Conservation (phyloP, 2,888 invertebrate species). For the Anagyrus pseudococci region DNA sequence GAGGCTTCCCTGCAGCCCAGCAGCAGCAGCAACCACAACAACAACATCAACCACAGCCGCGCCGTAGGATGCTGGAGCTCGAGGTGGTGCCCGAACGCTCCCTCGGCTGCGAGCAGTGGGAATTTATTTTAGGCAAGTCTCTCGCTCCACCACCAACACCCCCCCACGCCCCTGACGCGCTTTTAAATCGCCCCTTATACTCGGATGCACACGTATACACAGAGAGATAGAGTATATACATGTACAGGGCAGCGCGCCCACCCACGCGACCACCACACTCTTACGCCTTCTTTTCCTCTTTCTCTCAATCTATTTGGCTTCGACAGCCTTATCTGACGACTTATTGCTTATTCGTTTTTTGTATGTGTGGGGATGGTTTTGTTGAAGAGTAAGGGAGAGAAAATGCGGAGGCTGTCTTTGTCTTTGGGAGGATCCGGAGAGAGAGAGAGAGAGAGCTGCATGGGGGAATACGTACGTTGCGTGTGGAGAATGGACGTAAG, state of each 20-base stretch:
- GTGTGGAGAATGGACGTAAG: neutral
- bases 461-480: neutral
- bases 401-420: neutral
- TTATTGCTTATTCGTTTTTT: no score
- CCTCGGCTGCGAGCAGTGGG: constrained; percentile 97
- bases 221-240: no score
- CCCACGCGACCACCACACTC: neutral
- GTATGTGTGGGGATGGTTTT: no score
- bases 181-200: no score
- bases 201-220: no score
- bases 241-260: no score
- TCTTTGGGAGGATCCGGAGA: neutral
- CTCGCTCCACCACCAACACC: neutral
- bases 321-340: neutral
- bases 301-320: constrained; percentile 40
- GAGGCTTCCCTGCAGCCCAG: neutral
- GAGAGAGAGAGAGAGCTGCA: no score
- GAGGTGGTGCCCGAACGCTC: constrained; percentile 96
- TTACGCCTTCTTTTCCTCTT: constrained; percentile 23
- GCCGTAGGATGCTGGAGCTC: constrained; percentile 88
- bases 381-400: no score
- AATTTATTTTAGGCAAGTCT: constrained; percentile 90
- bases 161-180: no score
- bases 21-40: no score
- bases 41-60: constrained; percentile 17